These are phyloP conservation scores for Ameiurus melas DNA, from an alignment of 2,113 vertebrate species.

Conservation along the genomic window DNA sequence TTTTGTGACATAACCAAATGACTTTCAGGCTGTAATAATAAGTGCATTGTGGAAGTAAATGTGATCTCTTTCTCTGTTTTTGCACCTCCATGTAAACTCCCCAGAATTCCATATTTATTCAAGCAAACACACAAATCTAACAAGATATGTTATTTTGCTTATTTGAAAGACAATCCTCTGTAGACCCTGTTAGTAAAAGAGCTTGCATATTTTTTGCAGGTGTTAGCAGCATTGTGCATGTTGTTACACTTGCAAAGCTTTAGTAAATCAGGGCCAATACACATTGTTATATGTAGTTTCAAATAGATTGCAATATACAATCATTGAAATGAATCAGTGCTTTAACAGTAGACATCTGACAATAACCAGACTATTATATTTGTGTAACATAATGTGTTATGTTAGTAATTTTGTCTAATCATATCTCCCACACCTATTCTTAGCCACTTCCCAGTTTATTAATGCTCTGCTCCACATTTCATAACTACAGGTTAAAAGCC, in stretches of 20 bases:
- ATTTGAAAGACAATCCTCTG: neutral
- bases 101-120: neutral
- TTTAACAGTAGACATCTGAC: neutral
- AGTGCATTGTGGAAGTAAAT: neutral
- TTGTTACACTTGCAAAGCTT: neutral
- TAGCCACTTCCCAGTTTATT: neutral
- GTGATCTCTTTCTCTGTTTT: neutral
- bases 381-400: constrained; percentile 1
- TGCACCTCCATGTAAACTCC: neutral
- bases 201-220: neutral
- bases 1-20: neutral
- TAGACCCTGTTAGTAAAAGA: neutral
- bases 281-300: neutral
- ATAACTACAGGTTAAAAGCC: neutral
- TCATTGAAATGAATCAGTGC: neutral
- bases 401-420: neutral
- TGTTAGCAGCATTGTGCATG: neutral
- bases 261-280: neutral
- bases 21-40: neutral
- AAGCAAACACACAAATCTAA: neutral
- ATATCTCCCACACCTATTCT: neutral
- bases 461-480: neutral
- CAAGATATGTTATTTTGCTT: neutral
- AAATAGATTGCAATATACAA: neutral
- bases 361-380: neutral